A percentile compares a stretch with the other conserved stretches of the same genome.
Evolutionary conservation across 2,113 vertebrate species (phyloP).

Genomic region (Dasyprocta punctata): DNA sequence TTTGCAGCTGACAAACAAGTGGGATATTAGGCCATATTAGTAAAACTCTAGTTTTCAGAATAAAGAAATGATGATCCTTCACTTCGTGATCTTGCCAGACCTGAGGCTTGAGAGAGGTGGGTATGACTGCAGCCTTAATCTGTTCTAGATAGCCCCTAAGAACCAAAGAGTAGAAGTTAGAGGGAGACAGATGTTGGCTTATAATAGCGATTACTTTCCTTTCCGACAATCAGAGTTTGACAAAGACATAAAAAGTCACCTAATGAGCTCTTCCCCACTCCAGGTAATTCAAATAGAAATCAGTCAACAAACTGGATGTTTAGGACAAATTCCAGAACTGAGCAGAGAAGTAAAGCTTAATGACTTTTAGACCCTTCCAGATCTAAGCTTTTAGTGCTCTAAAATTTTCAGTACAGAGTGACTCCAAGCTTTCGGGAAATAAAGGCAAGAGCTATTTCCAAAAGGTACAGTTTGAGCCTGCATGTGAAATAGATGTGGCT

Average conservation of each 20-base stretch:
- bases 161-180: not conserved
- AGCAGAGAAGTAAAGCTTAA: slow-evolving; percentile 36
- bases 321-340: slow-evolving; percentile 32
- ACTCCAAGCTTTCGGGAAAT: slow-evolving; percentile 34
- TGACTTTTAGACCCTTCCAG: slow-evolving; percentile 31
- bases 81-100: not conserved
- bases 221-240: slow-evolving; percentile 39
- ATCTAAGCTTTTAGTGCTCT: not conserved
- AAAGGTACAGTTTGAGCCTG: not conserved
- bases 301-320: slow-evolving; percentile 35
- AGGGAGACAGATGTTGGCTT: not conserved
- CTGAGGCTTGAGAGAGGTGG: not conserved
- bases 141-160: slow-evolving; percentile 20
- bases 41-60: slow-evolving; percentile 6
- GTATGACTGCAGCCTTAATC: slow-evolving; percentile 9
- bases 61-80: not conserved
- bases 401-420: not conserved
- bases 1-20: slow-evolving; percentile 25
- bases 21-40: slow-evolving; percentile 20
- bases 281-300: slow-evolving; percentile 37
- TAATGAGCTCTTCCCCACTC: slow-evolving; percentile 26
- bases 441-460: not conserved
- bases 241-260: slow-evolving; percentile 9
- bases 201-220: slow-evolving; percentile 29
- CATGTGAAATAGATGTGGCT: not conserved